Evolutionary conservation across 2,113 vertebrate species (phyloP).

Genomic region (Burhinus bistriatus): DNA sequence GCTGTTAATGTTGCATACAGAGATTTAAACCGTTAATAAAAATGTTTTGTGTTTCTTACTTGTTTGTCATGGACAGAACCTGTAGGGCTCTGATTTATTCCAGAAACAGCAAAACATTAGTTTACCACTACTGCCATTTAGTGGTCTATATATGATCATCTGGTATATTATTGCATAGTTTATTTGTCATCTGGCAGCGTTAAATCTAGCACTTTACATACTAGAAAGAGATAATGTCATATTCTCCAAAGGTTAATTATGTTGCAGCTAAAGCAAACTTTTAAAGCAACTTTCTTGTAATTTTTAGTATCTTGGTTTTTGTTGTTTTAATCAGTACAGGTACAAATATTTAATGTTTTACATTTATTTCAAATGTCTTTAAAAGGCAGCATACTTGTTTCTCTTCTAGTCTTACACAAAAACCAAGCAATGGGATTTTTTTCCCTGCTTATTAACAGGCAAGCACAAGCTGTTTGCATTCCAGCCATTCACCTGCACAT

Average conservation of each 20-base stretch:
- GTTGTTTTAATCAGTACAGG: background rate
- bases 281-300: background rate
- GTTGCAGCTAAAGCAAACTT: background rate
- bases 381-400: background rate
- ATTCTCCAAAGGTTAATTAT: background rate
- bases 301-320: background rate
- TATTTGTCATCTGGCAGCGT: background rate
- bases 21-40: background rate
- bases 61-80: background rate
- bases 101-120: background rate
- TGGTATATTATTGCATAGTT: background rate
- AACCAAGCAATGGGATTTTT: background rate
- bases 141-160: background rate
- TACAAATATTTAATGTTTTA: background rate
- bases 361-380: background rate
- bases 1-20: background rate
- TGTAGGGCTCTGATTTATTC: background rate
- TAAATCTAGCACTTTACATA: background rate
- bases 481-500: conserved; percentile 69
- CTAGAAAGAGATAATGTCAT: background rate
- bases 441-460: background rate
- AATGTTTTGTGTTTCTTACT: background rate
- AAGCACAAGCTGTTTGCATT: background rate
- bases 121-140: background rate
- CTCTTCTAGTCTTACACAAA: background rate